Conservation (phyloP, 2,113 vertebrate species). For the Orcinus orca region DNA sequence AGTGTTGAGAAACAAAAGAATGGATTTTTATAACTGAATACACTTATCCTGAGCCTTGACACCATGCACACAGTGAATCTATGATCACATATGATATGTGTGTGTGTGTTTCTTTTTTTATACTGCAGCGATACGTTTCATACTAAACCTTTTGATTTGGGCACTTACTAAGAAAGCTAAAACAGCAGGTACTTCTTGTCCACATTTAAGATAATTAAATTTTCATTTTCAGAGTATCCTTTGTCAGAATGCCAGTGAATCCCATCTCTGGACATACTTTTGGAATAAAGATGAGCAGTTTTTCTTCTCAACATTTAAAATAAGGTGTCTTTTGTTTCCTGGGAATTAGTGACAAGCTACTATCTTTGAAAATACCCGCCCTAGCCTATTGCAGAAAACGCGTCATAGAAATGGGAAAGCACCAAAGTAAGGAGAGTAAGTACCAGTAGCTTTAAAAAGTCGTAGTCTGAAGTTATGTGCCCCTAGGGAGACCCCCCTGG, state of each 20-base stretch:
- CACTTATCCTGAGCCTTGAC: not conserved
- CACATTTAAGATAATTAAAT: not conserved
- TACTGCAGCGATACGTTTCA: rapidly evolving
- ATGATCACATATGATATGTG: not conserved
- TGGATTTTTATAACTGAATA: not conserved
- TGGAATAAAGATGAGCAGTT: not conserved
- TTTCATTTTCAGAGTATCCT: not conserved
- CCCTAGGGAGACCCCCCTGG: not conserved
- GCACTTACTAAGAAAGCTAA: not conserved
- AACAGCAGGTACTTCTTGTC: not conserved
- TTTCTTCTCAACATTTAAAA: slow-evolving; percentile 1
- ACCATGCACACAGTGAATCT: not conserved
- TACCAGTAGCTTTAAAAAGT: not conserved
- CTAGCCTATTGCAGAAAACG: not conserved
- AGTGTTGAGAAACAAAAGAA: not conserved
- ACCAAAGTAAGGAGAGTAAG: not conserved
- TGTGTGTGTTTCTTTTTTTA: not conserved
- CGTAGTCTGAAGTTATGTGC: not conserved
- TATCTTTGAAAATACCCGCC: not conserved
- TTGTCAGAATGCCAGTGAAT: not conserved
- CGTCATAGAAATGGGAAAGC: not conserved
- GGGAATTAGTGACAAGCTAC: not conserved
- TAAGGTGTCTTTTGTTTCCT: not conserved
- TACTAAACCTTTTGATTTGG: not conserved
- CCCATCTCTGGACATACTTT: not conserved